Conservation (phyloP, 1,140 invertebrate genomes). For the Brachionus rotundiformis region DNA sequence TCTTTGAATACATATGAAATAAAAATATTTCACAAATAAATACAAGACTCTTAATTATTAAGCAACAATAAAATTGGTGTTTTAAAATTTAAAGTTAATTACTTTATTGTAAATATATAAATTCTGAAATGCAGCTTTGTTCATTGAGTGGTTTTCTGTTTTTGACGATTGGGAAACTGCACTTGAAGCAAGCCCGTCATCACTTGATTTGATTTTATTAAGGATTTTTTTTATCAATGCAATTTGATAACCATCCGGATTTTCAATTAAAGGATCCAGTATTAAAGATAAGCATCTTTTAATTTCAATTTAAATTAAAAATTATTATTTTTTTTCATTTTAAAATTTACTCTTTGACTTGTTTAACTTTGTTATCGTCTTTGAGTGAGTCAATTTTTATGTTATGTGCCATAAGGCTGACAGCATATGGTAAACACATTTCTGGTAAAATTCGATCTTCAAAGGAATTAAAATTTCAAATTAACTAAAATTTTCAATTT, state of each 20-base stretch:
- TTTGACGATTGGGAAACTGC: conserved; percentile 1
- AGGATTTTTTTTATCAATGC: conserved; percentile 45
- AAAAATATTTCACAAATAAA: conserved; percentile 51
- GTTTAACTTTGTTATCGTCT: conserved; percentile 44
- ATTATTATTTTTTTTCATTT: neutral
- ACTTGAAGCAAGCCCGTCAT: conserved; percentile 24
- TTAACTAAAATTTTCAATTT: neutral
- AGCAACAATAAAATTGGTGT: neutral
- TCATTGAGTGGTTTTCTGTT: neutral
- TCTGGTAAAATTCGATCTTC: conserved; percentile 3
- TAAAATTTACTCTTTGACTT: conserved; percentile 29
- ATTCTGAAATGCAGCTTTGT: conserved; percentile 46
- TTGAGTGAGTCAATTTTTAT: conserved; percentile 50
- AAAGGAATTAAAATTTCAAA: neutral
- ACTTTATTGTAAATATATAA: conserved; percentile 46
- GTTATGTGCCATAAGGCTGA: conserved; percentile 46
- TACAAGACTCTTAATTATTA: neutral
- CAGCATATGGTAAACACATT: conserved; percentile 44
- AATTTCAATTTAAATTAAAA: neutral
- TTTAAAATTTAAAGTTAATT: neutral
- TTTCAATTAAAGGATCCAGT: conserved; percentile 35
- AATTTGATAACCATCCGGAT: conserved; percentile 39
- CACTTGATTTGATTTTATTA: conserved; percentile 46
- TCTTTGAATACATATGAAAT: conserved; percentile 41
- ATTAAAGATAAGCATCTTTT: conserved; percentile 25